Conservation (phyloP, 2,888 invertebrate genomes). For the Monopis laevigella region DNA sequence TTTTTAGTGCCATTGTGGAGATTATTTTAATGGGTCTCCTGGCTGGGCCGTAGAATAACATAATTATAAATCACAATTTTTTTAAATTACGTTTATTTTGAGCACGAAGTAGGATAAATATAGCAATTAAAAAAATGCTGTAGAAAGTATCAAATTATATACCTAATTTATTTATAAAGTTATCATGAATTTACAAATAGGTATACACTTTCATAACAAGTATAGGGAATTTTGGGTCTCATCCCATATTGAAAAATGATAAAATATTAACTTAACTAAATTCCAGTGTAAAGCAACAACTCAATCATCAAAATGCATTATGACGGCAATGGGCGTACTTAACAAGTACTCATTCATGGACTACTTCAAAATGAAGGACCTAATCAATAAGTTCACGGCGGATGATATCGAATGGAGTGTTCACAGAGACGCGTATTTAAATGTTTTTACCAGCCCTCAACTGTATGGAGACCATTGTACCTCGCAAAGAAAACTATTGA, state of each 20-base stretch:
- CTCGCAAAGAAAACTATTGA: conserved; percentile 43
- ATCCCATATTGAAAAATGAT: not conserved
- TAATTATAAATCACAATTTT: no score
- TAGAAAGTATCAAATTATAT: no score
- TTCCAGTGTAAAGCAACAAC: conserved; percentile 42
- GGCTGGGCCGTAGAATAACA: no score
- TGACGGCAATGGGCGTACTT: conserved; percentile 42
- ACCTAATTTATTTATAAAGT: no score
- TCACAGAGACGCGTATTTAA: conserved; percentile 27
- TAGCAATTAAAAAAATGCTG: no score
- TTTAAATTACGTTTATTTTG: no score
- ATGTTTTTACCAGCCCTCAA: conserved; percentile 31
- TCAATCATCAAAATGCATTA: conserved; percentile 35
- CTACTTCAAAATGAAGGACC: conserved; percentile 47
- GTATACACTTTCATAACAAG: no score
- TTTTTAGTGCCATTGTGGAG: no score
- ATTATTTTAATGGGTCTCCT: no score
- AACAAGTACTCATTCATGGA: conserved; percentile 51
- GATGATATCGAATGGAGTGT: conserved; percentile 27
- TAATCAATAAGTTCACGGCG: conserved; percentile 29
- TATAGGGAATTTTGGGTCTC: no score
- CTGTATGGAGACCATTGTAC: conserved; percentile 40
- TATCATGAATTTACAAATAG: no score
- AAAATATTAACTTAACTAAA: not conserved
- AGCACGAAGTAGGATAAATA: no score